phyloP scores from a whole-genome alignment of 2,888 invertebrate species.

The Oscheius myriophilus region DNA sequence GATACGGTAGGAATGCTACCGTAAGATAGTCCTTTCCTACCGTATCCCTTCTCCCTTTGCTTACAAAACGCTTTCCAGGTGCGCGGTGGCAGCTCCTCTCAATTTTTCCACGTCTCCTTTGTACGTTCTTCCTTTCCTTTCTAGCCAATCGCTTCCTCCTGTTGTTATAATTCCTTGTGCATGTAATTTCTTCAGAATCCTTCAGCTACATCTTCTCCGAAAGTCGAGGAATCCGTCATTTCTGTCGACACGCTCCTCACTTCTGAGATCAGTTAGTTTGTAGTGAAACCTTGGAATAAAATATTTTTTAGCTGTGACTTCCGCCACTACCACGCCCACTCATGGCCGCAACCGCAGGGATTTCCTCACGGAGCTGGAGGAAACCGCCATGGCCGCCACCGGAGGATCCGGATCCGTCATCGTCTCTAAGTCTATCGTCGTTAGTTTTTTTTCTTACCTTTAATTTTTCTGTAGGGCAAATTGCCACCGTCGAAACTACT shows the following conservation, averaged over 20 bases:
- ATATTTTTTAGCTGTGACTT: too few species aligned
- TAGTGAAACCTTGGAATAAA: too few species aligned
- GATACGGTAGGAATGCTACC: neutral
- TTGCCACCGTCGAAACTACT: too few species aligned
- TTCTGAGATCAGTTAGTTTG: neutral
- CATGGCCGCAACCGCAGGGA: neutral
- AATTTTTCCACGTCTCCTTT: conserved; percentile 51
- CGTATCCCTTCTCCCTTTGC: neutral
- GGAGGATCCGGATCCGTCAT: too few species aligned
- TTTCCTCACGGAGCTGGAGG: conserved; percentile 3
- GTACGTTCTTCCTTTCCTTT: conserved; percentile 33
- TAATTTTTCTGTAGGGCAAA: too few species aligned
- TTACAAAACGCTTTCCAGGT: conserved; percentile 11
- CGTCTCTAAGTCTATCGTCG: too few species aligned
- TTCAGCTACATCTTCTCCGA: conserved; percentile 47
- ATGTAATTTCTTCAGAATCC: conserved; percentile 40
- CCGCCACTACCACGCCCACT: too few species aligned
- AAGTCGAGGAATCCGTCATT: conserved; percentile 15
- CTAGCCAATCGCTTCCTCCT: neutral
- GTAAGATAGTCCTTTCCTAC: neutral
- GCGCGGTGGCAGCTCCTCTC: conserved; percentile 28
- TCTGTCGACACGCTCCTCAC: neutral
- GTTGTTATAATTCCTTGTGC: neutral
- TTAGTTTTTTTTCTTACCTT: too few species aligned
- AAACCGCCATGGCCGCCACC: neutral